Base-by-base conservation (phyloP, 2,113 vertebrate species). In the Falco punctatus region DNA sequence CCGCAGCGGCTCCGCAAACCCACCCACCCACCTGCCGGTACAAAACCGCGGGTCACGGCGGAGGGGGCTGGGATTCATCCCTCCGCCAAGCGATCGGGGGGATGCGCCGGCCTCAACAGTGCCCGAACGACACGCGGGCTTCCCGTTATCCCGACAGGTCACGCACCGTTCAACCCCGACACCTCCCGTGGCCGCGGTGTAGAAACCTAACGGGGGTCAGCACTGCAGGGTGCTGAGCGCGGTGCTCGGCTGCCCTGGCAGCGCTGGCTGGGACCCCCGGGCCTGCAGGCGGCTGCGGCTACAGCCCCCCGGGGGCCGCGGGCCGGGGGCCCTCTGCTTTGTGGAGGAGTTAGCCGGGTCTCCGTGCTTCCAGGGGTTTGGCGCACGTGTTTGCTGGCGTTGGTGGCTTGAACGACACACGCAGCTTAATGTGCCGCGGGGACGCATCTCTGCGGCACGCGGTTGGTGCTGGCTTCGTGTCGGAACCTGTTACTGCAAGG, bases 301-400 rank as follows among this genome's bases (percentile, higher is more conserved):
- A 33, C 67, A 51, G 73, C 38, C 38, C 38, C 38, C 38, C 38
- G 42, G 42, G 42, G 42, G 42, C 42, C 42, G 42, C 42, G 42
- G 42, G 42, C 12, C 42, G 11, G 42, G 42, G 42, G 42, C 42
- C 42, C 42, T 42, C 42, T 42, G 42, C 42, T 42, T 42, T 42
- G 14, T 42, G 42, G 42, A 42, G 42, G 12, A 42, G 12, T 42
- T 42, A 42, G 42, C 42, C 42, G 42, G 42, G 42, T 42, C 12
- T 14, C 42, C 14, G 42, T 42, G 42, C 42, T 42, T 42, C 42
- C 42, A 42, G 42, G 44, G 38, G 44, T 33, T 69, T 1, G 35
- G 32, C 4, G 85, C 20, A 0, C 55, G 0, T 5, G 78, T 62
- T 57, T 67, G 27, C 59, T 48, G 0, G 6, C 49, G 1, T 16